These are phyloP conservation scores for Malachius bipustulatus DNA, from an alignment of 2,888 invertebrate genomes.

Conservation along the genomic window DNA sequence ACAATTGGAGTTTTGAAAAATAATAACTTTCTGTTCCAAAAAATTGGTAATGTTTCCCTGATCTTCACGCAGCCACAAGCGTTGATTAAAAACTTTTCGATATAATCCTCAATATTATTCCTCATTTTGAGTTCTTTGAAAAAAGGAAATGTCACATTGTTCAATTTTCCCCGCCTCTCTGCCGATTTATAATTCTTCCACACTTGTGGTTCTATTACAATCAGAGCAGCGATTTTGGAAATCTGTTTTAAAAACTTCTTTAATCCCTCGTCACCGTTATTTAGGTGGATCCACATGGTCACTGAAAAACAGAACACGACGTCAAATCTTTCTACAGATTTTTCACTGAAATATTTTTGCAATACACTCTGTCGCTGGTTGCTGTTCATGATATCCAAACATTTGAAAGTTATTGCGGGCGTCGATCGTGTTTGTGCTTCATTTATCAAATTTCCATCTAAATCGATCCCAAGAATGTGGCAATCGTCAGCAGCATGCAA, in stretches of 20 bases:
- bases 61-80: constrained; percentile 41
- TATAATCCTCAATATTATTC: constrained; percentile 47
- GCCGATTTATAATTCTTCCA: constrained; percentile 78
- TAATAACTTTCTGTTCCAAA: constrained; percentile 59
- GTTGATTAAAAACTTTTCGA: constrained; percentile 43
- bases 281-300: constrained; percentile 86
- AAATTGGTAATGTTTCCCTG: constrained; percentile 46
- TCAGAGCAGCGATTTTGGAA: constrained; percentile 40
- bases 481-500: constrained; percentile 33
- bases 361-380: constrained; percentile 34
- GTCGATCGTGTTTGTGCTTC: constrained; percentile 47
- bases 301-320: constrained; percentile 69
- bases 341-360: constrained; percentile 37
- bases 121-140: constrained; percentile 49
- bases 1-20: too few relatives aligned
- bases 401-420: constrained; percentile 42
- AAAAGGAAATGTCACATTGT: constrained; percentile 46
- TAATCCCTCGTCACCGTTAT: constrained; percentile 66
- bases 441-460: constrained; percentile 57
- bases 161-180: constrained; percentile 54
- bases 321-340: constrained; percentile 45
- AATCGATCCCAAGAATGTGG: constrained; percentile 57
- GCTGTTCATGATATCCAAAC: constrained; percentile 47
- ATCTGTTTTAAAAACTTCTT: constrained; percentile 47
- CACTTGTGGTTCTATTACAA: constrained; percentile 72